These are phyloP conservation scores for Aplysia californica DNA, from an alignment of 1,140 invertebrate species.

Conservation along the genomic window DNA sequence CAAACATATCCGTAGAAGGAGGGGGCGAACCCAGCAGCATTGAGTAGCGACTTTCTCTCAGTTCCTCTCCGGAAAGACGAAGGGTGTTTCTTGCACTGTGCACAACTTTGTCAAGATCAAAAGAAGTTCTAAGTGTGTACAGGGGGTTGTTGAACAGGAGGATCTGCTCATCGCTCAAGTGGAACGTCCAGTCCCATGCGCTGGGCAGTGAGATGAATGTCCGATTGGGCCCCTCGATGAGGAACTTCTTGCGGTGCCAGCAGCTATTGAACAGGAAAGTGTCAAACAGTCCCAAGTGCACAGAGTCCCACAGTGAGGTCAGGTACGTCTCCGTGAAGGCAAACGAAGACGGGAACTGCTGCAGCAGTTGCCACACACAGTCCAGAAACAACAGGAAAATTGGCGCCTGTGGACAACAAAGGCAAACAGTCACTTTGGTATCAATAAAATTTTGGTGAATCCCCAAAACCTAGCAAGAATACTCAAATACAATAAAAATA, in stretches of 20 bases:
- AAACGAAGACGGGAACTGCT: conserved; percentile 88
- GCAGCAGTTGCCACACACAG: conserved; percentile 90
- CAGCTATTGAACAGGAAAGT: conserved; percentile 89
- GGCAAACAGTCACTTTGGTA: background rate
- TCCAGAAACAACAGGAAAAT: conserved; percentile 92
- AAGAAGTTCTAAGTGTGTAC: conserved; percentile 44
- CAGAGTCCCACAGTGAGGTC: conserved; percentile 89
- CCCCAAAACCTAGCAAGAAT: no score
- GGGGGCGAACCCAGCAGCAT: conserved; percentile 22
- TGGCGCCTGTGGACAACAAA: conserved; percentile 74
- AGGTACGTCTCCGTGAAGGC: conserved; percentile 94
- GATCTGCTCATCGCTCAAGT: conserved; percentile 53
- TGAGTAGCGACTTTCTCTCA: conserved; percentile 35
- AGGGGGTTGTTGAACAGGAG: conserved; percentile 64
- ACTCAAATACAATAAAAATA: no score
- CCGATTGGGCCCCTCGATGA: conserved; percentile 56
- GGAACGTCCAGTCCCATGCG: conserved; percentile 63
- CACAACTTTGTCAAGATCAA: conserved; percentile 27
- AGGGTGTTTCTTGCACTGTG: conserved; percentile 17
- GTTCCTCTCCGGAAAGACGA: conserved; percentile 12
- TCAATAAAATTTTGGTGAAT: no score
- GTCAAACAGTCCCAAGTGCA: conserved; percentile 87
- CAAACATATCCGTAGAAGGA: conserved; percentile 23
- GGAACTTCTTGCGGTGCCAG: conserved; percentile 65
- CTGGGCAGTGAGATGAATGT: conserved; percentile 44